phyloP scores from a whole-genome alignment of 1,140 invertebrate genomes.

The Sycophaga agraensis region DNA sequence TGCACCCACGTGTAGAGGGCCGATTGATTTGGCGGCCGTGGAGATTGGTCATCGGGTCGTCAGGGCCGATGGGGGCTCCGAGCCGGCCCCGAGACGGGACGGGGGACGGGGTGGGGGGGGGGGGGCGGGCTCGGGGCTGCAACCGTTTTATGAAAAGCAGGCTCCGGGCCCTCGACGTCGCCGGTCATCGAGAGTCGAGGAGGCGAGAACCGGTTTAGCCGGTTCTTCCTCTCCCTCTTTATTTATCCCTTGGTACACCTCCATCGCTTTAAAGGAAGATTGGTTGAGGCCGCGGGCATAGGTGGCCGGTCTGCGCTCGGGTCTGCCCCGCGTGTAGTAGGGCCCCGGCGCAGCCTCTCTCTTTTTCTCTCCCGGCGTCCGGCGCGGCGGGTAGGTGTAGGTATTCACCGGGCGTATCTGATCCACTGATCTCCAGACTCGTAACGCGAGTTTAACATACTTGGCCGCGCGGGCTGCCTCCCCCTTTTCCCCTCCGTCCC shows the following conservation, averaged over 20 bases:
- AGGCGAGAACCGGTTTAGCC: constrained; percentile 45
- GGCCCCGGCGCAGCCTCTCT: neutral
- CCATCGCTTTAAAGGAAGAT: constrained; percentile 25
- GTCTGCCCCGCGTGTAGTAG: too few relatives aligned
- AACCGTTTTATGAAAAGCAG: constrained; percentile 49
- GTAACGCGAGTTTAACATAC: constrained; percentile 30
- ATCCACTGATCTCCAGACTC: constrained; percentile 39
- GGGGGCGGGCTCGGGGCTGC: constrained; percentile 37
- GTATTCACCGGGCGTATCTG: constrained; percentile 33
- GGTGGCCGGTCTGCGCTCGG: too few relatives aligned
- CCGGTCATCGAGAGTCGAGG: neutral
- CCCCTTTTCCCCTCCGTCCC: too few relatives aligned
- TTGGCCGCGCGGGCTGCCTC: neutral
- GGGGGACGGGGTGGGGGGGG: neutral
- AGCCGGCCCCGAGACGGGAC: too few relatives aligned
- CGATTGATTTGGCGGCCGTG: too few relatives aligned
- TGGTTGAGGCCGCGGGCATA: neutral
- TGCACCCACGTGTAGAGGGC: too few relatives aligned
- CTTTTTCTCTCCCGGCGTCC: neutral
- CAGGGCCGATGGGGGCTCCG: too few relatives aligned
- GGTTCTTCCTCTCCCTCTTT: constrained; percentile 24
- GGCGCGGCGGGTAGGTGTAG: neutral
- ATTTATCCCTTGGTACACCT: constrained; percentile 18
- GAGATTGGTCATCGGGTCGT: too few relatives aligned
- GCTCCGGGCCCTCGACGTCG: too few relatives aligned